phyloP scores from a whole-genome alignment of 2,888 invertebrate genomes.

The Andrena minutula region DNA sequence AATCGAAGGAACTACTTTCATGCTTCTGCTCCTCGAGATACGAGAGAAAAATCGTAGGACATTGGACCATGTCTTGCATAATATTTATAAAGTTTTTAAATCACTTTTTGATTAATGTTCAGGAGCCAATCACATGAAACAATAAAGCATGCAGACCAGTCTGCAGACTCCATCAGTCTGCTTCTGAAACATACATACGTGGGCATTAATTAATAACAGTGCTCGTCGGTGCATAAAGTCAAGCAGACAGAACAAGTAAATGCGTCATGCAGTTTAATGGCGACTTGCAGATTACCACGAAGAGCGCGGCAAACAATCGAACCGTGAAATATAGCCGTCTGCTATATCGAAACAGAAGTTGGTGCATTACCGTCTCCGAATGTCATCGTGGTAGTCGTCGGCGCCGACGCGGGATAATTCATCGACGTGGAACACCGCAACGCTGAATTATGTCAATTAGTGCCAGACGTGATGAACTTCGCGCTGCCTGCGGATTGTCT shows the following conservation, averaged over 20 bases:
- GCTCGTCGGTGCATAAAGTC: conserved; percentile 30
- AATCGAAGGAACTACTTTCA: background rate
- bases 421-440: conserved; percentile 51
- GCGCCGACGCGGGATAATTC: conserved; percentile 55
- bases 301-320: conserved; percentile 35
- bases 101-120: background rate
- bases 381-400: conserved; percentile 35
- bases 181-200: too few relatives aligned
- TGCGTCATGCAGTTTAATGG: conserved; percentile 27
- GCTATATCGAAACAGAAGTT: conserved; percentile 50
- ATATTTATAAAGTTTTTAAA: background rate
- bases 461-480: conserved; percentile 65
- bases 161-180: background rate
- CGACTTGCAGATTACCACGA: conserved; percentile 17
- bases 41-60: background rate
- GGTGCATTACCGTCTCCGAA: conserved; percentile 21
- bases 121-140: background rate
- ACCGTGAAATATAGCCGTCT: conserved; percentile 6
- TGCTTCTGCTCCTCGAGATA: background rate
- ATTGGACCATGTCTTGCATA: background rate
- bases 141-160: background rate
- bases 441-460: conserved; percentile 67
- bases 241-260: conserved; percentile 35
- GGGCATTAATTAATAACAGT: conserved; percentile 10
- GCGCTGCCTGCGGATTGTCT: conserved; percentile 43